A percentile compares a stretch with the other conserved stretches of the same genome.
phyloP scores from a whole-genome alignment of 2,888 invertebrate species.

The Pantelozetes paolii region DNA sequence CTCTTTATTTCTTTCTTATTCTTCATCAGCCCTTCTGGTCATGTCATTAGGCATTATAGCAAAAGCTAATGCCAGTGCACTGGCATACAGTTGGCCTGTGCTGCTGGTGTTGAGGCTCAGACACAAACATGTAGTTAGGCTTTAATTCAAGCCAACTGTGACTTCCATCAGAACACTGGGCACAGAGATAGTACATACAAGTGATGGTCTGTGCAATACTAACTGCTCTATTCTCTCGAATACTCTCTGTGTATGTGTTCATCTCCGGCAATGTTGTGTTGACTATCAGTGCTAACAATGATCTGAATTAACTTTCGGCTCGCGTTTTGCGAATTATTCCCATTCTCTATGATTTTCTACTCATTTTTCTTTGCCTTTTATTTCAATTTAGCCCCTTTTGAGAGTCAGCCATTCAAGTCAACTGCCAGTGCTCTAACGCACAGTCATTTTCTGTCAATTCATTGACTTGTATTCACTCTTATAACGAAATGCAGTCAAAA shows the following conservation, averaged over 20 bases:
- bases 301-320: slow-evolving; percentile 13
- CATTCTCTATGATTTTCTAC: background rate
- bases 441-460: background rate
- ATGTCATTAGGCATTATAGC: background rate
- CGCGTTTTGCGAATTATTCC: slow-evolving; percentile 7
- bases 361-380: background rate
- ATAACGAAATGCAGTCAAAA: background rate
- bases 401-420: background rate
- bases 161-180: background rate
- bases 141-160: slow-evolving; percentile 18
- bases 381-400: background rate
- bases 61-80: background rate
- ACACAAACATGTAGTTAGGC: slow-evolving; percentile 3
- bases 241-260: background rate
- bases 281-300: background rate
- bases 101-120: background rate
- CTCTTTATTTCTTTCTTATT: background rate
- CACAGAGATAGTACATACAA: background rate
- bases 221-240: background rate
- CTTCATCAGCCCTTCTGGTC: slow-evolving; percentile 6
- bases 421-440: background rate
- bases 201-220: background rate
- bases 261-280: background rate
- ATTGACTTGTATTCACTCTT: background rate
- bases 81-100: background rate